Base-by-base conservation (phyloP, 2,888 invertebrate species). In the Augiades crinisus region DNA sequence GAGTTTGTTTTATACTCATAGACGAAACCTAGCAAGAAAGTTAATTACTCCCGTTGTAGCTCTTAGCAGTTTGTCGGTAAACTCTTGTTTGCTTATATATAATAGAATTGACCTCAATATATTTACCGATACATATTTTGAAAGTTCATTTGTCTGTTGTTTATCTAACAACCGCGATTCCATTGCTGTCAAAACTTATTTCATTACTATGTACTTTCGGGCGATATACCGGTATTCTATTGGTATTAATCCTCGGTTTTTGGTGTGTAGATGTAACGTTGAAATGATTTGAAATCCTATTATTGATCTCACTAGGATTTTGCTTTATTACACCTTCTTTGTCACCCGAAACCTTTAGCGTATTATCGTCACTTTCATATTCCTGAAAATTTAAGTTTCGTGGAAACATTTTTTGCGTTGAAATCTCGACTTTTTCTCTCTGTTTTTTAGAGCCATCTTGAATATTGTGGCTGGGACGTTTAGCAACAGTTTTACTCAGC, bases 381-480 rank as follows among this genome's bases (percentile, higher is more conserved):
- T n/a, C n/a, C n/a, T n/a, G n/a, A n/a, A n/a, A n/a, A n/a, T 24
- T 3, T 22, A 6, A 22, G 2, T 22, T 22, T 7, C 22, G 6
- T 5, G 22, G 7, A 22, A 22, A 6, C 6, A 5, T 22, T 27
- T 10, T 2, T 33, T 16, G 10, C n/a, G n/a, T n/a, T n/a, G 13
- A 21, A 8, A 10, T 34, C 5, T n/a, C n/a, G n/a, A n/a, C 27
- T 24, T 24, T 24, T 8, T 7, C 3, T 27, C 10, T 10, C 2
- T 10, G 2, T 2, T 24, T n/a, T 10, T 27, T 27, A n/a, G 75
- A 72, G 27, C 58, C 62, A 62, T 64, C 54, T 30, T 67, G 57
- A 8, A 71, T 43, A 33, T 61, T n/a, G 59, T 54, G 41, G 12
- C 33, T 27, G 14, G 53, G 40, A 12, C 31, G 53, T 14, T 49